Percentiles rank a stretch among this genome's conserved stretches.
Conservation (phyloP, 2,888 invertebrate genomes). For the Agrochola lota region DNA sequence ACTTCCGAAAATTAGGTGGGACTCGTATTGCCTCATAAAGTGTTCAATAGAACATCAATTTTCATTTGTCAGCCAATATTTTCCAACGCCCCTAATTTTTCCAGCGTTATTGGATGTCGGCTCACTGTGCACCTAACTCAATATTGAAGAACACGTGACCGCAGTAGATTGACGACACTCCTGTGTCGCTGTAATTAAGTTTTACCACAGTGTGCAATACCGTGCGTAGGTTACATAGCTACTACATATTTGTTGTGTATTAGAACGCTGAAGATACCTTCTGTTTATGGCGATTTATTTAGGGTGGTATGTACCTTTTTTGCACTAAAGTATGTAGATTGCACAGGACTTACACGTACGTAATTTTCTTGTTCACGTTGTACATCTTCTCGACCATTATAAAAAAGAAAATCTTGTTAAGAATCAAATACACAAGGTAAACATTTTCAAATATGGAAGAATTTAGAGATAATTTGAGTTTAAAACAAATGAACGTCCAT, state of each 20-base stretch:
- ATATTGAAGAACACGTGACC: constrained; percentile 82
- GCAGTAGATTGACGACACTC: constrained; percentile 79
- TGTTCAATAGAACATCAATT: constrained; percentile 52
- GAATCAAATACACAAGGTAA: background rate
- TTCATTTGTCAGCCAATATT: constrained; percentile 67
- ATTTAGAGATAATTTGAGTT: too few relatives aligned
- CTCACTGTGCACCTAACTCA: constrained; percentile 74
- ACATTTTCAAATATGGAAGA: too few relatives aligned
- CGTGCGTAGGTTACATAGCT: constrained; percentile 52
- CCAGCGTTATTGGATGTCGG: constrained; percentile 68
- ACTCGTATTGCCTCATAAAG: constrained; percentile 40
- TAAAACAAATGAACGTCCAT: too few relatives aligned
- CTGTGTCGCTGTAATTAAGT: constrained; percentile 75
- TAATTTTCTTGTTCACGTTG: background rate
- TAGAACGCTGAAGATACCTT: constrained; percentile 35
- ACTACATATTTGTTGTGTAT: constrained; percentile 54
- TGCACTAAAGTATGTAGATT: constrained; percentile 17
- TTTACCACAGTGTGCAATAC: constrained; percentile 62
- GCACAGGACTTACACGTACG: background rate
- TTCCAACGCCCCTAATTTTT: constrained; percentile 71
- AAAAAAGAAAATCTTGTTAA: background rate
- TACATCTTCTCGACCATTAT: background rate
- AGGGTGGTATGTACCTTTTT: constrained; percentile 37
- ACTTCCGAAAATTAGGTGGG: constrained; percentile 37
- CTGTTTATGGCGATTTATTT: constrained; percentile 40